Conservation (phyloP, 2,113 vertebrate species). For the Tichodroma muraria region DNA sequence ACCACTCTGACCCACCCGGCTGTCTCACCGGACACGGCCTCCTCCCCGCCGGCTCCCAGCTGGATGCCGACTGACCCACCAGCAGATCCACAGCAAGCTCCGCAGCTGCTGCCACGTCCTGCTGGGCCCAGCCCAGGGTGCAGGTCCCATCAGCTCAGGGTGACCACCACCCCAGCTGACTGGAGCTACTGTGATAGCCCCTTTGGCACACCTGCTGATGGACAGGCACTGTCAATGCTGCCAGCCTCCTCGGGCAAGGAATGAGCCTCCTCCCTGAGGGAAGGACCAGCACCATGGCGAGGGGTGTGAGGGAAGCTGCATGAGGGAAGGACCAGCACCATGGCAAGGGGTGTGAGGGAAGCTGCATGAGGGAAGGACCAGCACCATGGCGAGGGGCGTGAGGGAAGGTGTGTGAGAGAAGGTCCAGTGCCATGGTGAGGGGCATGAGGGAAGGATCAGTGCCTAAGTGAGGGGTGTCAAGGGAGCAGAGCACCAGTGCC, state of each 20-base stretch:
- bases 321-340: not conserved
- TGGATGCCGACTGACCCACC: accelerated
- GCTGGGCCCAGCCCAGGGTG: not conserved
- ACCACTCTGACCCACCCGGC: accelerated
- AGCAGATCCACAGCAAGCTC: not conserved
- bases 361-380: not conserved
- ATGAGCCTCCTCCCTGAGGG: not conserved
- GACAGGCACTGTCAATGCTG: accelerated
- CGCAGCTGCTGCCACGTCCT: accelerated
- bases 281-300: no score
- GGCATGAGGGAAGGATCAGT: not conserved
- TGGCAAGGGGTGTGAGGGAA: not conserved
- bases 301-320: no score
- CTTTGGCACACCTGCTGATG: not conserved
- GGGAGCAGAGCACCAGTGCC: not conserved
- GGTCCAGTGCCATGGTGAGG: not conserved
- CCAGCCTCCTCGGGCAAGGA: accelerated
- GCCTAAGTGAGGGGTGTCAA: not conserved
- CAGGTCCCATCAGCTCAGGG: accelerated
- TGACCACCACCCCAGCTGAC: not conserved
- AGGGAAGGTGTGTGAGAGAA: not conserved
- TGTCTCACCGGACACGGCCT: accelerated
- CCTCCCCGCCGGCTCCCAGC: accelerated
- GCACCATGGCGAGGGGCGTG: accelerated
- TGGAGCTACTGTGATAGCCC: accelerated